Evolutionary conservation across 2,888 invertebrate species (phyloP).

Genomic region (Elmis aenea): DNA sequence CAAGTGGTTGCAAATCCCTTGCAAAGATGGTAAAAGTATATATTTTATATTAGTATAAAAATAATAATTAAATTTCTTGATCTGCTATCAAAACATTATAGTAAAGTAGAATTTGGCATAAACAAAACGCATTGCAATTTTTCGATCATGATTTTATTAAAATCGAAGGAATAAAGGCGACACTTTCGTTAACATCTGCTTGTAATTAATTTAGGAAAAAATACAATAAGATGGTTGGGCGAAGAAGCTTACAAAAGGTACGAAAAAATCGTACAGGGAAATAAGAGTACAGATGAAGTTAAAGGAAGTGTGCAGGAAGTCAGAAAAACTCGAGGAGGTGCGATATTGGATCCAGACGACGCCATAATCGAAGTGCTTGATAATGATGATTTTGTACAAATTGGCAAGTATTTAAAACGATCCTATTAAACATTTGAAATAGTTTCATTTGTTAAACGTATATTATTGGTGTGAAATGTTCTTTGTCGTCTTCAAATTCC

Average conservation of each 20-base stretch:
- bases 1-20: slow-evolving; percentile 56
- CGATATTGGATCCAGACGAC: slow-evolving; percentile 55
- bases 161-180: too few species aligned
- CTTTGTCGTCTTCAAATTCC: too few species aligned
- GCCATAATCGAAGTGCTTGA: slow-evolving; percentile 51
- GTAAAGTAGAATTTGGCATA: background rate
- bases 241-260: slow-evolving; percentile 50
- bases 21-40: slow-evolving; percentile 44
- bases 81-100: background rate
- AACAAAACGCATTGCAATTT: too few species aligned
- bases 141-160: too few species aligned
- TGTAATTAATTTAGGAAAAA: slow-evolving; percentile 30
- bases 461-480: too few species aligned
- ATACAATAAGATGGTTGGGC: slow-evolving; percentile 50
- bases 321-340: slow-evolving; percentile 54
- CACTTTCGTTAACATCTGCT: too few species aligned
- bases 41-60: slow-evolving; percentile 1
- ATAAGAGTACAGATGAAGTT: slow-evolving; percentile 24
- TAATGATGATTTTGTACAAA: slow-evolving; percentile 57
- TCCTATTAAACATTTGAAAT: background rate
- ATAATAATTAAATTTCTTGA: background rate
- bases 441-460: too few species aligned
- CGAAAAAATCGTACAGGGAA: slow-evolving; percentile 37
- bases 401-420: slow-evolving; percentile 44
- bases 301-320: slow-evolving; percentile 45